phyloP scores from a whole-genome alignment of 2,113 vertebrate species.

The Calonectris borealis region DNA sequence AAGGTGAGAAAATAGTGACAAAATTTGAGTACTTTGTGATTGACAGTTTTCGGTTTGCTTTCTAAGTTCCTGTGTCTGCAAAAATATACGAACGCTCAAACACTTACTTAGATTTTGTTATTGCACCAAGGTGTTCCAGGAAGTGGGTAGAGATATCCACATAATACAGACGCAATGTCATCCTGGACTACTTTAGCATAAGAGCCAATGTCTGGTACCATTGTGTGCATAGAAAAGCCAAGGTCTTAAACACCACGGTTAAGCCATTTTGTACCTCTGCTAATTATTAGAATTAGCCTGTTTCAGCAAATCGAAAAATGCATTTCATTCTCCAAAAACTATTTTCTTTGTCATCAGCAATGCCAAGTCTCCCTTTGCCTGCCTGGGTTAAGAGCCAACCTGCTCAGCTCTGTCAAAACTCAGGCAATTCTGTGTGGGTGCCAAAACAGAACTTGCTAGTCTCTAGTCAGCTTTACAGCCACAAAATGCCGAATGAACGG shows the following conservation, averaged over 20 bases:
- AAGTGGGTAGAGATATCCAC: not conserved
- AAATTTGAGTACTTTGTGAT: not conserved
- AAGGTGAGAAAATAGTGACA: not conserved
- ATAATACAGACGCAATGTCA: not conserved
- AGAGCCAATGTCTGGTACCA: not conserved
- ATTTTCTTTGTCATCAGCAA: constrained; percentile 40
- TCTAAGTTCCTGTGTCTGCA: not conserved
- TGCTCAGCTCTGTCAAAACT: constrained; percentile 60
- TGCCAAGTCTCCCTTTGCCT: constrained; percentile 50
- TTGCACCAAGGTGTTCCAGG: not conserved
- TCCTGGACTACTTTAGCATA: not conserved
- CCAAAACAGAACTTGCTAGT: constrained; percentile 60
- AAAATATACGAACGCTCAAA: not conserved
- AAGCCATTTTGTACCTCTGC: not conserved
- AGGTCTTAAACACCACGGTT: not conserved
- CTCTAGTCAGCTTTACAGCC: constrained; percentile 58
- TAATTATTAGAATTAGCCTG: not conserved
- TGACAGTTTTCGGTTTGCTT: not conserved
- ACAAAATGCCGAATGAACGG: constrained; percentile 48
- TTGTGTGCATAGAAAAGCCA: not conserved
- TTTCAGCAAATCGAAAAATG: not conserved
- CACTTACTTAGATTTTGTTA: not conserved
- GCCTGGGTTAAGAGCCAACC: constrained; percentile 57
- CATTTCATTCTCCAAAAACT: not conserved
- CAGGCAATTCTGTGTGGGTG: constrained; percentile 38